Percentiles rank a stretch among this genome's conserved stretches.
Conservation (phyloP, 2,888 invertebrate species). For the Dorcus parallelipipedus region DNA sequence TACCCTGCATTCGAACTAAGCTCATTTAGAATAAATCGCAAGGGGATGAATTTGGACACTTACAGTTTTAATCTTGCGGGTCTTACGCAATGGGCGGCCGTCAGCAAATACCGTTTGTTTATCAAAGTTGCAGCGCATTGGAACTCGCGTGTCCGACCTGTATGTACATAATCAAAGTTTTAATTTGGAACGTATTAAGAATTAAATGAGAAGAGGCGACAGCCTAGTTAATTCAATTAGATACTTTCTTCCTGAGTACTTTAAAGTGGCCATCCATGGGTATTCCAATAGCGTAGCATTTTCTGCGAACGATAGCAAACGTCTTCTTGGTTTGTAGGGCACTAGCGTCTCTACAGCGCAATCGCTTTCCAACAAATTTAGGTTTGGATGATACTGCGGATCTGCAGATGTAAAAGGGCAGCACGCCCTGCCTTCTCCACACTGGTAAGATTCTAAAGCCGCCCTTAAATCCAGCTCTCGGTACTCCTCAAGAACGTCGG, state of each 20-base stretch:
- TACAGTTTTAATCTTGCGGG: constrained; percentile 10
- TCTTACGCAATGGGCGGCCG: constrained; percentile 58
- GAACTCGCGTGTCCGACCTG: constrained; percentile 33
- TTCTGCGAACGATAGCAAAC: constrained; percentile 59
- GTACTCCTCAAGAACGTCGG: too few relatives aligned
- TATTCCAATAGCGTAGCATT: constrained; percentile 60
- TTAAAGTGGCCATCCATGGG: constrained; percentile 73
- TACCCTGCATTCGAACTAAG: constrained; percentile 41
- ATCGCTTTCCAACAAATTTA: too few relatives aligned
- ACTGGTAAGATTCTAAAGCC: too few relatives aligned
- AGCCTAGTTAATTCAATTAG: not conserved
- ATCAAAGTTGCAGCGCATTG: constrained; percentile 52
- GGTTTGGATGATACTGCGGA: constrained; percentile 30
- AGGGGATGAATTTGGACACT: not conserved
- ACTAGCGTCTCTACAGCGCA: too few relatives aligned
- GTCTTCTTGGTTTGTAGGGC: constrained; percentile 38
- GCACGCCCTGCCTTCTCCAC: constrained; percentile 3
- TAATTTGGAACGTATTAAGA: too few relatives aligned
- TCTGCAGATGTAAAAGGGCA: constrained; percentile 53
- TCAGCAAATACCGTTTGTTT: constrained; percentile 49
- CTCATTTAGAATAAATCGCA: not conserved
- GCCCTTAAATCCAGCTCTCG: too few relatives aligned
- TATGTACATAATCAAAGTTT: not conserved
- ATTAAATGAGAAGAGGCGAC: too few relatives aligned
- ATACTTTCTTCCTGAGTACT: constrained; percentile 48